Base-by-base conservation (phyloP, 2,113 vertebrate genomes). In the Rhea pennata region DNA sequence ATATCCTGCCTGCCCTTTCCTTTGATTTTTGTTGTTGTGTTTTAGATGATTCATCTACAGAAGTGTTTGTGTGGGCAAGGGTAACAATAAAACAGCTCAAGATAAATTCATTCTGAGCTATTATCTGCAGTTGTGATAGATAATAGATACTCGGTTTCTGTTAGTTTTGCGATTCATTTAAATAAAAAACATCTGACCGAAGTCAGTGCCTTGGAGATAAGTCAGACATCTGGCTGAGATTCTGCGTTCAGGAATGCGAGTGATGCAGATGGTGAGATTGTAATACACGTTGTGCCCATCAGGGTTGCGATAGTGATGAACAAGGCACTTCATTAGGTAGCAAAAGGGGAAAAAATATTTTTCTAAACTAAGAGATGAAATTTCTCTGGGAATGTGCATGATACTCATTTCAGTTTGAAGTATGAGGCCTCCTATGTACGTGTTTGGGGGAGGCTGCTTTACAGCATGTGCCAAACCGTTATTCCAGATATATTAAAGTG, bases 141-240 rank as follows among this genome's bases (percentile, higher is more conserved):
- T 94, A 91, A 75, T 92, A 96, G 93, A 83, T 84, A 76, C 73
- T 89, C 93, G 61, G 93, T 90, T 94, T 95, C 94, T 50, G 84
- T 92, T 79, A 58, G 44, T 85, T 39, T 85, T 96, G 66, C 91
- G 84, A 92, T 94, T 97, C 77, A 48, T 86, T 95, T 93, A 90
- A 97, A 97, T 96, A 92, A 86, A 96, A 97, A 88, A 46, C 95
- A 96, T 90, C 95, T 96, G 96, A 76, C 82, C 17, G 6, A 84
- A 96, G 50, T 87, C 82, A 94, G 61, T 1, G 9, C 62, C 85
- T 93, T 96, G 92, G 90, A 95, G 94, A 93, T 84, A 89, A 92
- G 77, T 90, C 93, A 95, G 96, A 94, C 90, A 92, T 96, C 82
- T 95, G 96, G 87, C 95, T 90, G 92, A 93, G 88, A 96, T 79